These are phyloP conservation scores for Yponomeuta cagnagella DNA, from an alignment of 2,888 invertebrate genomes.

Conservation along the genomic window DNA sequence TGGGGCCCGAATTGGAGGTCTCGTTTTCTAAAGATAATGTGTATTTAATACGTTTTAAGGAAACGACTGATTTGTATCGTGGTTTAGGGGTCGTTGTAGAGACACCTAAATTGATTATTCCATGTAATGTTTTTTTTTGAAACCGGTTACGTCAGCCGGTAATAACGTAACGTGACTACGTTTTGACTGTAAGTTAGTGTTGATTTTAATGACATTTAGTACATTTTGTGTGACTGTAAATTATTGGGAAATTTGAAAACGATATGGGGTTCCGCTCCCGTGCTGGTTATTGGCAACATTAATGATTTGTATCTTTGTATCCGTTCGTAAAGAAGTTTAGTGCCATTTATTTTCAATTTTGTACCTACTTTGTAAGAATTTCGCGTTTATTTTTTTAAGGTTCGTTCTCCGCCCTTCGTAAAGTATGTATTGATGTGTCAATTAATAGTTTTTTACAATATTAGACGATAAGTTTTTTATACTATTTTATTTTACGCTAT, in stretches of 20 bases:
- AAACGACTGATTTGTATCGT: slow-evolving; percentile 64
- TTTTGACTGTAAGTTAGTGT: slow-evolving; percentile 14
- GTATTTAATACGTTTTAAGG: slow-evolving; percentile 48
- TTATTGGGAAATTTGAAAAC: slow-evolving; percentile 23
- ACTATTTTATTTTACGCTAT: slow-evolving; percentile 14
- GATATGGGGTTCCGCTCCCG: neutral
- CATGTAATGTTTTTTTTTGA: slow-evolving; percentile 51
- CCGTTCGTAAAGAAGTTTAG: slow-evolving; percentile 25
- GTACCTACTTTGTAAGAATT: slow-evolving; percentile 10
- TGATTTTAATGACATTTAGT: slow-evolving; percentile 18
- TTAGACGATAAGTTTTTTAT: slow-evolving; percentile 12
- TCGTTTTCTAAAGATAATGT: slow-evolving; percentile 20
- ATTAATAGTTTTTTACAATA: slow-evolving; percentile 14
- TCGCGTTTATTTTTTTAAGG: slow-evolving; percentile 7
- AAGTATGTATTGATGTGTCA: slow-evolving; percentile 13
- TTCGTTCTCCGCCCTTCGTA: slow-evolving; percentile 10
- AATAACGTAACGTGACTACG: slow-evolving; percentile 8
- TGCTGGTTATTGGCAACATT: slow-evolving; percentile 30
- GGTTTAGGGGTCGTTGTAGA: slow-evolving; percentile 55
- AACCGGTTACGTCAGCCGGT: slow-evolving; percentile 28
- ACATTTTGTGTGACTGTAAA: slow-evolving; percentile 32
- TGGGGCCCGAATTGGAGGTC: slow-evolving; percentile 14
- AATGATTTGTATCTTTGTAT: slow-evolving; percentile 22
- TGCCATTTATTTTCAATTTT: slow-evolving; percentile 32
- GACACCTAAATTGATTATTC: slow-evolving; percentile 54